Conservation (phyloP, 35 echinoderm and acorn worm species). For the Amphiura filiformis region DNA sequence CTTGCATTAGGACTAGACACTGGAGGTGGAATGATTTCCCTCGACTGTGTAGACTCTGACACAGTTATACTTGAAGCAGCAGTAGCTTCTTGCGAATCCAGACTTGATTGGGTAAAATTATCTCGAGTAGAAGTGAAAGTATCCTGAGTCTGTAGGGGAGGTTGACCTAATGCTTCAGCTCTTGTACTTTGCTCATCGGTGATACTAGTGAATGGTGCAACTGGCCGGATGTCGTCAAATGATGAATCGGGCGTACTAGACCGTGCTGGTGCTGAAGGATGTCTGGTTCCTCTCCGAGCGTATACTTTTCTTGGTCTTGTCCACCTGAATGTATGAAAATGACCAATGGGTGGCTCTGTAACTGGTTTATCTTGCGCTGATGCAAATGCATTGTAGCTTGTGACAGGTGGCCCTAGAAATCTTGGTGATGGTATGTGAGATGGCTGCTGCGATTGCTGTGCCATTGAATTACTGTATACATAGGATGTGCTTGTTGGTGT, state of each 20-base stretch:
- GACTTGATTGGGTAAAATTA: background rate
- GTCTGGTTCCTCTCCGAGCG: background rate
- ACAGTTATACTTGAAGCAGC: background rate
- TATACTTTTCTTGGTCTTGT: background rate
- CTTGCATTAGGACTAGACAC: background rate
- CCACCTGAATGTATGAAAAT: conserved; percentile 2
- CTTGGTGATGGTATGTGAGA: background rate
- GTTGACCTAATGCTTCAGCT: conserved; percentile 4
- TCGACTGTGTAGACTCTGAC: background rate
- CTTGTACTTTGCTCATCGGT: background rate
- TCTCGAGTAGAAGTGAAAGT: background rate
- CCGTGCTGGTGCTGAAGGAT: background rate
- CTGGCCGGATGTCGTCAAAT: background rate
- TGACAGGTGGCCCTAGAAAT: background rate
- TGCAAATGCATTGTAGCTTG: background rate
- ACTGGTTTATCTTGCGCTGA: background rate
- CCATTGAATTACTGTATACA: background rate
- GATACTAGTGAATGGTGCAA: background rate
- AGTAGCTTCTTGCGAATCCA: background rate
- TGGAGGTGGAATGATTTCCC: background rate
- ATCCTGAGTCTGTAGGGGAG: background rate
- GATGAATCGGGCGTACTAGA: background rate
- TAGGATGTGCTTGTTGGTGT: background rate
- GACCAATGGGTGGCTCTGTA: background rate
- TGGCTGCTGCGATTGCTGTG: background rate